Evolutionary conservation across 2,888 invertebrate species (phyloP), one percentile per base, ranked within the genome.

Genomic region (Andrena chrysosceles): DNA sequence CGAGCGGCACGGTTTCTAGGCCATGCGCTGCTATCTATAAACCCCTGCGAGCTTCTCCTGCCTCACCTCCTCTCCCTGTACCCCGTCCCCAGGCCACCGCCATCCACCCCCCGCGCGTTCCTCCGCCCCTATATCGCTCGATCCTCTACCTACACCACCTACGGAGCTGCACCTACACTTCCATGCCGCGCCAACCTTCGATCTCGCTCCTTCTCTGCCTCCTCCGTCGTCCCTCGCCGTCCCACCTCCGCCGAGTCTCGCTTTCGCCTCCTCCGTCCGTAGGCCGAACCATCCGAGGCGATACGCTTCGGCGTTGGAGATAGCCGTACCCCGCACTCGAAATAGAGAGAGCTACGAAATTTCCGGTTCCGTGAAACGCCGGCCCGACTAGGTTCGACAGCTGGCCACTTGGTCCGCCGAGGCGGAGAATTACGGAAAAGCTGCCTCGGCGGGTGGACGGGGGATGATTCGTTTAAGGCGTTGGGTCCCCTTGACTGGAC

Each of bases 11-110:
- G 91, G 94, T 94, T 94, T 94, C 94, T 94, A 94, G 94, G 94
- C 93, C 94, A 93, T 92, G 90, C 92, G 92, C 90, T 92, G 92
- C 93, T 93, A 94, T 93, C 93, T 93, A 94, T 93, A 94, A 93
- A 93, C 93, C 93, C 93, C 92, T 92, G 91, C 91, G 89, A 91
- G 90, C 89, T 89, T 89, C 89, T 84, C 83, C 73, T 69, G 80
- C 76, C 77, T 69, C 83, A 52, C 72, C 62, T 42, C 72, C 70
- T 69, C 77, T 66, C 67, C 75, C 80, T 73, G 60, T 60, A 70
- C 54, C 72, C 52, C 66, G 70, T 72, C 54, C 76, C 29, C 69
- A 7, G 75, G 68, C 52, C 42, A 42, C 42, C 42, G 42, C 13
- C 42, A 13, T 75, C 85, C 69, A 78, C 64, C 42, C 54, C 33